Evolutionary conservation across 1,140 invertebrate genomes (phyloP), one percentile per base, ranked within the genome.

Genomic region (Drosophila funebris): DNA sequence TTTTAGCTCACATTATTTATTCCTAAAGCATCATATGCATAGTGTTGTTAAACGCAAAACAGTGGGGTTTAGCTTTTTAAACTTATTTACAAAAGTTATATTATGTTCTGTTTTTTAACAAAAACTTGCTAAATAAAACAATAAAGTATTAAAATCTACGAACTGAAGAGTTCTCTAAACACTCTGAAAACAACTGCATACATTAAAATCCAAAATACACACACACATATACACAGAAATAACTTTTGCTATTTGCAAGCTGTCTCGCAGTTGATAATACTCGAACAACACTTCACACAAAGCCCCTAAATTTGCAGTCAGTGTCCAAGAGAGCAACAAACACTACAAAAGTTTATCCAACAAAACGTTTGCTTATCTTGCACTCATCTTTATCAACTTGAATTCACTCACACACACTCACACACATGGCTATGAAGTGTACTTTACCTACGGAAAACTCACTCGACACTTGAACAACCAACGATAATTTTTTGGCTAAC

Each of bases 401-500:
- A 58, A 36, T 33, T 29, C 14, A 63, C 22, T 48, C n/a, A 22
- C 22, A 11, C 36, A 53, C 7, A 63, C 22, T 48, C n/a, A 22
- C 16, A 14, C 16, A 14, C 18, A n/a, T 72, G n/a, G n/a, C 27
- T 33, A 9, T 39, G n/a, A 36, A 67, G 60, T 52, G 36, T 60
- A 48, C 64, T 69, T 58, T 41, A 37, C 11, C 20, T 14, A 29
- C 36, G 24, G 11, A 22, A n/a, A 41, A 73, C 60, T 62, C 80
- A 81, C 50, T 58, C 20, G 14, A 46, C 31, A 48, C 31, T 37
- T 31, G 29, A 79, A 78, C 82, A 75, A 84, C 66, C 73, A 76
- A 60, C 82, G 64, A 85, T 85, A 82, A 87, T 85, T 85, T 85
- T 87, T 78, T 48, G 44, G 44, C 53, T 81, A 81, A 85, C 78